Evolutionary conservation across 2,113 vertebrate genomes (phyloP).

Genomic region (Marmota flaviventris): DNA sequence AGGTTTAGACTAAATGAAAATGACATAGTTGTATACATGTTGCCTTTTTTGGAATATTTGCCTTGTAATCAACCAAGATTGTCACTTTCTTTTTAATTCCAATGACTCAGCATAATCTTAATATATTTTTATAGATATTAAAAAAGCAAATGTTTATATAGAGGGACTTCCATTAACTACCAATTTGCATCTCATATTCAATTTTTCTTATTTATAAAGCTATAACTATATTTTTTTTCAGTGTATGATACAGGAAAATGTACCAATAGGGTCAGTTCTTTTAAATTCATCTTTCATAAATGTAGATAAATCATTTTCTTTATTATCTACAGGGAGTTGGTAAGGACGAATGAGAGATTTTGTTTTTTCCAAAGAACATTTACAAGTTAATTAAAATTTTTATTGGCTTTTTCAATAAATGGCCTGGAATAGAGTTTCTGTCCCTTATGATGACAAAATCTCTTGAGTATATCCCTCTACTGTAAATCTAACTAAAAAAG

Average conservation of each 20-base stretch:
- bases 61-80: background rate
- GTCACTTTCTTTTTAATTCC: background rate
- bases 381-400: slow-evolving; percentile 69
- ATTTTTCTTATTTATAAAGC: background rate
- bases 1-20: background rate
- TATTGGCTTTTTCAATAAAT: slow-evolving; percentile 66
- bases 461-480: slow-evolving; percentile 57
- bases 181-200: slow-evolving; percentile 6
- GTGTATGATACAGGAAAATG: slow-evolving; percentile 35
- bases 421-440: slow-evolving; percentile 48
- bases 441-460: slow-evolving; percentile 18
- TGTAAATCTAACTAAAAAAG: slow-evolving; percentile 60
- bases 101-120: background rate
- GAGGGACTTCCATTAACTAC: background rate
- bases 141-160: slow-evolving; percentile 22
- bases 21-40: background rate
- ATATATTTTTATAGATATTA: slow-evolving; percentile 46
- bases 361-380: slow-evolving; percentile 63
- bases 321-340: slow-evolving; percentile 35
- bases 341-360: slow-evolving; percentile 66
- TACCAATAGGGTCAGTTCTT: background rate
- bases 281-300: slow-evolving; percentile 47
- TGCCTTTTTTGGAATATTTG: background rate
- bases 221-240: slow-evolving; percentile 52
- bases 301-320: slow-evolving; percentile 56